phyloP scores from a whole-genome alignment of 1,140 invertebrate genomes.

The Orchesella cincta region DNA sequence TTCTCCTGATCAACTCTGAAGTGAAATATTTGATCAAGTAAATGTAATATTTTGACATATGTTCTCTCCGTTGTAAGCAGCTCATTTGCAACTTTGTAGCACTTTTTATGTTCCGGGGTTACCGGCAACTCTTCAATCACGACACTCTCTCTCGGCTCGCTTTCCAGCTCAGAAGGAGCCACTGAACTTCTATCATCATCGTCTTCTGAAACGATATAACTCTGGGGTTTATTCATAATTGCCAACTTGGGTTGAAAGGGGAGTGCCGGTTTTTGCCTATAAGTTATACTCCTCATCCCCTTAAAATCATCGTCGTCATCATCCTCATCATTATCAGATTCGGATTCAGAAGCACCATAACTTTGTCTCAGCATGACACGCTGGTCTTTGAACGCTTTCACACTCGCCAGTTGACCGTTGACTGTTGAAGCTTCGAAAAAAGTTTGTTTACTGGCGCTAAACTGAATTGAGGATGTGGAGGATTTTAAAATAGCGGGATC shows the following conservation, averaged over 20 bases:
- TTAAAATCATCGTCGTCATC: slow-evolving; percentile 52
- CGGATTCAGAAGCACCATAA: slow-evolving; percentile 52
- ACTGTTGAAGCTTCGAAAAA: slow-evolving; percentile 20
- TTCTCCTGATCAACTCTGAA: slow-evolving; percentile 61
- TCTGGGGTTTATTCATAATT: slow-evolving; percentile 42
- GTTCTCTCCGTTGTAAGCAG: slow-evolving; percentile 61
- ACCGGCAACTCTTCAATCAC: slow-evolving; percentile 34
- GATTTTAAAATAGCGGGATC: slow-evolving; percentile 42
- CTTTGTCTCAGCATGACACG: slow-evolving; percentile 43
- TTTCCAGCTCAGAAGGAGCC: slow-evolving; percentile 40
- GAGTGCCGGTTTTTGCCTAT: slow-evolving; percentile 37
- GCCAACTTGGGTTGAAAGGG: slow-evolving; percentile 33
- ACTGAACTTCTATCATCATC: slow-evolving; percentile 48
- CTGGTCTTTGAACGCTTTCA: slow-evolving; percentile 42
- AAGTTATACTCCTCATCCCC: slow-evolving; percentile 40
- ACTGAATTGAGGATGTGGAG: slow-evolving; percentile 37
- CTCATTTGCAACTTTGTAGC: slow-evolving; percentile 60
- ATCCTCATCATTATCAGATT: slow-evolving; percentile 55
- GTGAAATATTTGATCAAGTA: slow-evolving; percentile 64
- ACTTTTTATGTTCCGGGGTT: slow-evolving; percentile 50
- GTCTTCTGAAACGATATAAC: slow-evolving; percentile 35
- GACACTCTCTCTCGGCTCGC: slow-evolving; percentile 5
- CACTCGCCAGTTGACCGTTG: neutral
- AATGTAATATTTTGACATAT: slow-evolving; percentile 60
- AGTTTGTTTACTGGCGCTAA: slow-evolving; percentile 44